Evolutionary conservation across 2,888 invertebrate genomes (phyloP), one percentile per base, ranked within the genome.

Genomic region (Drosophila macrospina): DNA sequence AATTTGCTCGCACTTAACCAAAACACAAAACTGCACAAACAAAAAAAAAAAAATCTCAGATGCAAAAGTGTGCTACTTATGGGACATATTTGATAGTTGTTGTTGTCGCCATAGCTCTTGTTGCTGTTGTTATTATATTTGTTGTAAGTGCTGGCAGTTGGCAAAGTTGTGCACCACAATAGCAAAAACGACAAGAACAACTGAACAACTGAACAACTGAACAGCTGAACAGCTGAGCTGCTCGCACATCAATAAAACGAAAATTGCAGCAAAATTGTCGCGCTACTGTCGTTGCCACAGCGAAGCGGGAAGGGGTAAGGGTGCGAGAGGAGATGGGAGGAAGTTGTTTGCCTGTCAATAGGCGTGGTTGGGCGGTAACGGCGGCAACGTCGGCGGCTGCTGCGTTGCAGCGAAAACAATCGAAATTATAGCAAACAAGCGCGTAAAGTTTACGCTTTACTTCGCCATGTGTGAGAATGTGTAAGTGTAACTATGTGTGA

Each of bases 371-470:
- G 32, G 48, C 28, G 28, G 55, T 3, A 20, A 20, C 20, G 1
- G 20, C 20, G 20, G n/a, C 51, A 51, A 55, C 36, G 28, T 16
- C 54, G 42, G 24, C 61, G 56, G 62, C 60, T 57, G 50, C 56
- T 51, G 59, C 41, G 57, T 45, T 64, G 66, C 72, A 83, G 87
- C 66, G 74, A 84, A 89, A 86, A 86, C 85, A 89, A 86, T 86
- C 89, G 89, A 88, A 86, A 86, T 86, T 86, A 86, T 87, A 74
- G 86, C 85, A 84, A 87, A 87, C 89, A 87, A 86, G 85, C 80
- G 85, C 85, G 87, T 80, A 80, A 85, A 86, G 70, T 88, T 84
- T 87, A 73, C 84, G 85, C 89, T 83, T 75, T 82, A 79, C 62
- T 65, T 20, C 37, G 41, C 24, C 30, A 32, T 52, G 60, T 64